phyloP scores from a whole-genome alignment of 2,113 vertebrate genomes.

The Tapirus terrestris region DNA sequence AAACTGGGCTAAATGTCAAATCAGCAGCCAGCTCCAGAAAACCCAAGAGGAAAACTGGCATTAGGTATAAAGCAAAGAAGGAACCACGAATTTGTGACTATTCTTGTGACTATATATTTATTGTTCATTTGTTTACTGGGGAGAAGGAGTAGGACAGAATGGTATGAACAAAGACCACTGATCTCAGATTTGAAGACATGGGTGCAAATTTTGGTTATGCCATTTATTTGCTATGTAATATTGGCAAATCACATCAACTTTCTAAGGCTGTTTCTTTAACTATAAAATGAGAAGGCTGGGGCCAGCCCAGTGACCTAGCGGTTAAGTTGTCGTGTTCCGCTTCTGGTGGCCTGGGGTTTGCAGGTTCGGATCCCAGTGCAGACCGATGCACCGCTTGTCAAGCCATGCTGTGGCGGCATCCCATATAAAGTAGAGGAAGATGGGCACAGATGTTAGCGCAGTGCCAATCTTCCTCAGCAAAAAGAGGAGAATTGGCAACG shows the following conservation, averaged over 20 bases:
- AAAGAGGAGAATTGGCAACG: no score
- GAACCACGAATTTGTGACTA: neutral
- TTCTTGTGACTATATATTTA: neutral
- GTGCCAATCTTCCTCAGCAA: no score
- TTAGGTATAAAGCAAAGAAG: conserved; percentile 23
- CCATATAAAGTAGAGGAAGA: no score
- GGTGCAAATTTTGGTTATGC: neutral
- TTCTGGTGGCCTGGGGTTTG: no score
- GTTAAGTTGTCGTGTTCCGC: no score
- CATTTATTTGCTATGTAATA: conserved; percentile 23
- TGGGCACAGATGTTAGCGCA: no score
- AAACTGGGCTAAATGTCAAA: conserved; percentile 69
- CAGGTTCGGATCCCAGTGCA: no score
- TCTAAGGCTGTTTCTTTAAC: conserved; percentile 38
- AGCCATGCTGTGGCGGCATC: no score
- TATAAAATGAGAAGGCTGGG: conserved; percentile 39
- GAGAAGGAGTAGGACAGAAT: neutral
- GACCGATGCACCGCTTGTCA: no score
- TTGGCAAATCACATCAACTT: neutral
- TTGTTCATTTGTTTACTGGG: neutral
- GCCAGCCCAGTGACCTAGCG: no score
- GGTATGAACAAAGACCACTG: neutral
- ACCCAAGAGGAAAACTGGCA: neutral
- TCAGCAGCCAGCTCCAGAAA: conserved; percentile 51
- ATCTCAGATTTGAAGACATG: neutral